Evolutionary conservation across 2,888 invertebrate species (phyloP), one percentile per base, ranked within the genome.

Genomic region (Cantharis flavilabris): DNA sequence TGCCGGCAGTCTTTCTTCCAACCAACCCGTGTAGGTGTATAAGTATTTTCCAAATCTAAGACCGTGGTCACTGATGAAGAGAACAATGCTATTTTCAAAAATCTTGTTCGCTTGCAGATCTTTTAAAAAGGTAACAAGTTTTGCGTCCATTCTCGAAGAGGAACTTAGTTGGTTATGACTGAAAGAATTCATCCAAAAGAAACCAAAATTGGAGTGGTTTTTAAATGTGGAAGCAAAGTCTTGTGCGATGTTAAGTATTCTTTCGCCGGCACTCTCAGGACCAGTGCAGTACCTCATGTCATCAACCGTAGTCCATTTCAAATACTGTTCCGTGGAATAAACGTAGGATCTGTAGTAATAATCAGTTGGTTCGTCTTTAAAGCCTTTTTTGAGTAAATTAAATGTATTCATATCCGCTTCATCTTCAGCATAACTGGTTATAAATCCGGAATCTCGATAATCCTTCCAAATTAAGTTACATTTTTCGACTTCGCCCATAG

Each of bases 371-470:
- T 92, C 92, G 10, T 91, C 87, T 9, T 89, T 89, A 84, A 97
- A 97, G 0, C 95, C 95, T 63, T 90, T 89, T 84, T 94, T 94
- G n/a, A 91, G 85, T 82, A 92, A 95, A 84, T 94, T 94, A 85
- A 95, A 95, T 0, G 95, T 95, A 71, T 93, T 93, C 7, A 96
- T 93, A 2, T 85, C 84, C 0, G 93, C 90, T 78, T 92, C 92
- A 86, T 97, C 96, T 89, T 97, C 96, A 0, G 92, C 94, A 82
- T 94, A 96, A 7, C 93, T 94, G 0, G 96, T 96, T 0, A 92
- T 91, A 86, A 95, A 96, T 49, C 95, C 94, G 5, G 90, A 88
- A 7, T 92, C 87, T 76, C 91, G 91, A 84, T 93, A 97, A 79
- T 91, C 90, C 80, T 93, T 92, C 97, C 97, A 98, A 69, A 96